Conservation (phyloP, 2,113 vertebrate species). For the Neomonachus schauinslandi region DNA sequence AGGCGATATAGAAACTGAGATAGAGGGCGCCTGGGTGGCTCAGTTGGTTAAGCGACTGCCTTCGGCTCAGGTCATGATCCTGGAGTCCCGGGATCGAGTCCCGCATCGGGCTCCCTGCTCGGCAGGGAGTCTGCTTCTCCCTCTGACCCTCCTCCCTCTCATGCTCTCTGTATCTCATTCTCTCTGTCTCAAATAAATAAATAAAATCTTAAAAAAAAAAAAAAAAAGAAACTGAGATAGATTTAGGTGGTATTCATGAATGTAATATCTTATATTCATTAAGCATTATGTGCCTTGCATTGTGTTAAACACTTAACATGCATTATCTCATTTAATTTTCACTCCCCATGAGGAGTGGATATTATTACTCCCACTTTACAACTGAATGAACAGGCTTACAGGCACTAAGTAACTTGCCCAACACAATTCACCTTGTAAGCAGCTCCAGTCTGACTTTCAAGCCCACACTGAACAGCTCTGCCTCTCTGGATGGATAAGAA, state of each 20-base stretch:
- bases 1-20: background rate
- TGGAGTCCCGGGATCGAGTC: too few relatives aligned
- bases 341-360: background rate
- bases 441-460: background rate
- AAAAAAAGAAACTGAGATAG: background rate
- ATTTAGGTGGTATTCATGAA: background rate
- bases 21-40: too few relatives aligned
- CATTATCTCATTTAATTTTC: conserved; percentile 5
- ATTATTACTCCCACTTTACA: background rate
- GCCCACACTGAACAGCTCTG: background rate
- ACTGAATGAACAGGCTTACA: background rate
- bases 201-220: too few relatives aligned
- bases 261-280: background rate
- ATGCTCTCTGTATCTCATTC: too few relatives aligned
- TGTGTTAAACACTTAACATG: background rate
- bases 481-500: background rate
- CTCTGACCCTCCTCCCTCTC: too few relatives aligned
- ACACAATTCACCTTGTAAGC: background rate
- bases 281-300: background rate
- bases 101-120: too few relatives aligned
- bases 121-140: too few relatives aligned
- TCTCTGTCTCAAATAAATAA: too few relatives aligned
- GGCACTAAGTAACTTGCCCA: background rate
- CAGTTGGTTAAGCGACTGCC: too few relatives aligned
- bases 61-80: too few relatives aligned